Conservation (phyloP, 1,140 invertebrate genomes). For the Anagrus nilaparvatae region DNA sequence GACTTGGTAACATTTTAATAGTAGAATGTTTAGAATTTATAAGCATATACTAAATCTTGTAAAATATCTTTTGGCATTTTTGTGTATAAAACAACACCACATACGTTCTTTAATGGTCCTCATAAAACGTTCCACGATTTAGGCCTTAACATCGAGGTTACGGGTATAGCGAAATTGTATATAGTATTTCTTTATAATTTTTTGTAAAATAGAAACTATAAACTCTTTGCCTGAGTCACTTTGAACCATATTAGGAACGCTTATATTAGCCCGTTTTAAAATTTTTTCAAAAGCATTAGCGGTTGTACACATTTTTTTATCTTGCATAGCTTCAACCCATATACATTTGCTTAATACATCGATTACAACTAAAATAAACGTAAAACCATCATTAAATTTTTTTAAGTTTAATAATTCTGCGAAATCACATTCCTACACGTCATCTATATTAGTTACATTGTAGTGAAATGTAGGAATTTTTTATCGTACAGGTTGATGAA, state of each 20-base stretch:
- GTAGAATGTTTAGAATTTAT: slow-evolving; percentile 13
- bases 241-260: slow-evolving; percentile 9
- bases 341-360: slow-evolving; percentile 30
- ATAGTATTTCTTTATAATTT: slow-evolving; percentile 11
- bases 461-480: slow-evolving; percentile 9
- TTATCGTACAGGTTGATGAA: slow-evolving; percentile 2
- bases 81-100: slow-evolving; percentile 19
- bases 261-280: neutral
- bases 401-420: slow-evolving; percentile 22
- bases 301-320: slow-evolving; percentile 19
- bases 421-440: slow-evolving; percentile 30
- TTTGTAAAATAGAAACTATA: slow-evolving; percentile 12
- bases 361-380: slow-evolving; percentile 30
- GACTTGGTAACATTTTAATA: slow-evolving; percentile 9
- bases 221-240: slow-evolving; percentile 18
- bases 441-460: slow-evolving; percentile 13
- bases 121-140: slow-evolving; percentile 19
- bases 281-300: neutral
- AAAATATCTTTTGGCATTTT: slow-evolving; percentile 9
- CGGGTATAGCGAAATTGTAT: slow-evolving; percentile 14
- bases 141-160: slow-evolving; percentile 18
- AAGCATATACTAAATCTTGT: slow-evolving; percentile 12
- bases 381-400: slow-evolving; percentile 23
- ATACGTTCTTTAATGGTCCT: slow-evolving; percentile 18
- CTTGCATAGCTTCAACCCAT: slow-evolving; percentile 25